Evolutionary conservation across 2,888 invertebrate species (phyloP), one percentile per base, ranked within the genome.

Genomic region (Campopleginae sp.): DNA sequence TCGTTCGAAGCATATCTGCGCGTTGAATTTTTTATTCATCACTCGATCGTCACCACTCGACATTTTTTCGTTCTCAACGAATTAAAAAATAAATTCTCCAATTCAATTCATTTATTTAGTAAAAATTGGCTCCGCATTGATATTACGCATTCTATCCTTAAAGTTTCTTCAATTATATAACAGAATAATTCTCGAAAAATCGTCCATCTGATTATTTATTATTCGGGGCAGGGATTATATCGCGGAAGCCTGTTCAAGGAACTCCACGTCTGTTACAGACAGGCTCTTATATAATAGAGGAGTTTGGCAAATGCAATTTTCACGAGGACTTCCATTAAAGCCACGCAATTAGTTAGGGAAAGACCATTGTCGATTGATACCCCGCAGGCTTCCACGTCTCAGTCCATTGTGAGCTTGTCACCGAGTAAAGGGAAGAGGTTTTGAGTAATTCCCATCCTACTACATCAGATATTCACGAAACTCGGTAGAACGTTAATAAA

Each of bases 231-330:
- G 76, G 51, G 10, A 58, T 71, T 38, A 70, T 79, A 75, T 76
- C 51, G 61, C n/a, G 17, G 63, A 33, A 63, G 14, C 58, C 23
- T 63, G 51, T 68, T 70, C 48, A 81, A 70, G 54, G 54, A 63
- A 63, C 44, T 71, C 19, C 27, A 54, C n/a, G 51, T 61, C 74
- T 51, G 83, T 84, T 85, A 86, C 66, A 63, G 66, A 72, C 87
- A 87, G 86, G 80, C 80, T 80, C 71, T 61, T 65, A 68, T 65
- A 68, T 80, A 76, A 80, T 89, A 88, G 88, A 88, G 89, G 88
- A 88, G 87, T 90, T 91, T 89, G 89, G 89, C 88, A 86, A 90
- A 91, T 90, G 91, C 90, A 90, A 91, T 91, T 90, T 90, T 91
- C 90, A 86, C 89, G 87, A 89, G 88, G 89, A 90, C 91, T 76